phyloP scores from a whole-genome alignment of 2,113 vertebrate genomes.

The Chelonoidis abingdonii region DNA sequence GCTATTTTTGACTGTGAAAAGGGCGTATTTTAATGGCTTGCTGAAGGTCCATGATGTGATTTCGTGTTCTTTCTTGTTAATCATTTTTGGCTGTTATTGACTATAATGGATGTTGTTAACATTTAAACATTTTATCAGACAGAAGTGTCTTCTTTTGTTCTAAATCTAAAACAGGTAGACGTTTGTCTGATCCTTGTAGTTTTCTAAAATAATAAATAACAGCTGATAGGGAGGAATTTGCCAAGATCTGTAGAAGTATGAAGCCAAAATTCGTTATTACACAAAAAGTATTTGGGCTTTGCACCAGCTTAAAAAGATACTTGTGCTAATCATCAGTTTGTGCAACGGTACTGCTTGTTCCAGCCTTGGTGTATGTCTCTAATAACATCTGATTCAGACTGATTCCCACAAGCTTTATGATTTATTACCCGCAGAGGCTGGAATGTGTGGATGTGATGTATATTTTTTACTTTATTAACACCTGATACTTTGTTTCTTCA shows the following conservation, averaged over 20 bases:
- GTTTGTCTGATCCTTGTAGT: constrained; percentile 3
- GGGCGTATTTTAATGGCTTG: constrained; percentile 61
- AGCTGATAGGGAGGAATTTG: constrained; percentile 56
- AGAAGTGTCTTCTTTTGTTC: constrained; percentile 39
- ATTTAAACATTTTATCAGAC: constrained; percentile 43
- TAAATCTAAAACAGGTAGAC: constrained; percentile 27
- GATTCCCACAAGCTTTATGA: constrained; percentile 43
- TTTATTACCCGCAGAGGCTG: constrained; percentile 53
- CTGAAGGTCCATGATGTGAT: constrained; percentile 38
- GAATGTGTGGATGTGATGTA: constrained; percentile 43
- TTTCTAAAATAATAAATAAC: constrained; percentile 41
- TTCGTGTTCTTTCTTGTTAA: constrained; percentile 52
- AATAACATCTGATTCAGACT: constrained; percentile 53
- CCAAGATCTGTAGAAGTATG: constrained; percentile 15
- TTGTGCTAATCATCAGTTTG: constrained; percentile 27
- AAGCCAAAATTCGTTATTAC: constrained; percentile 28
- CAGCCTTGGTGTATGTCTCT: constrained; percentile 2
- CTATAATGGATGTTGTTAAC: constrained; percentile 6
- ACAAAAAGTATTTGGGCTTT: constrained; percentile 17
- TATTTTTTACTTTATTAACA: constrained; percentile 59
- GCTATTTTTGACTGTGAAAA: constrained; percentile 69
- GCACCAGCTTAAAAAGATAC: not conserved
- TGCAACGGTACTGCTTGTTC: not conserved
- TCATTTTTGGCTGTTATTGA: constrained; percentile 11
- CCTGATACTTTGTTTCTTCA: not conserved